These are phyloP conservation scores for Propithecus deckenii DNA, from an alignment of 2,797 vertebrate species.

Conservation along the genomic window DNA sequence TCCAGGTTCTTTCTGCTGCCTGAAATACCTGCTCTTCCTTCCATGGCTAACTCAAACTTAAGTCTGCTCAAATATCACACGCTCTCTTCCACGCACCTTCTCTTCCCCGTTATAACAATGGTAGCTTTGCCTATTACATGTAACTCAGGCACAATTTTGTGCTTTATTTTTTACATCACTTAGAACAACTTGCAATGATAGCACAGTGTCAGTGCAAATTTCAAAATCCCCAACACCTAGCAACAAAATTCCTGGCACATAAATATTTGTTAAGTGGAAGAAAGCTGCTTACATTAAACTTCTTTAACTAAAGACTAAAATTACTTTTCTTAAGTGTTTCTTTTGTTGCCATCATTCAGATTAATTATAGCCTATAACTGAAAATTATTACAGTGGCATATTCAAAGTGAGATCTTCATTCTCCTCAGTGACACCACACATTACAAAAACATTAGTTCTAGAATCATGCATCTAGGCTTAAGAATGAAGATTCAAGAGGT, in stretches of 20 bases:
- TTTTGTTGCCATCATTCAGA: conserved; percentile 41
- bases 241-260: not conserved
- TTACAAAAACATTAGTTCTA: not conserved
- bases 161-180: not conserved
- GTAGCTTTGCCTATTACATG: not conserved
- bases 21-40: not conserved
- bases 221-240: not conserved
- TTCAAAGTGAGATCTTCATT: conserved; percentile 19
- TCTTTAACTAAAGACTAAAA: conserved; percentile 33
- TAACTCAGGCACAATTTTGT: not conserved
- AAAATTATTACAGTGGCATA: not conserved
- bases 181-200: not conserved
- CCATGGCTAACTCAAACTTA: not conserved
- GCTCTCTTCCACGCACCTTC: accelerated
- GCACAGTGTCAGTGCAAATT: not conserved
- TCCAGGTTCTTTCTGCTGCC: not conserved
- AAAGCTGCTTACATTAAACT: conserved; percentile 17
- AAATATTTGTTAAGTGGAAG: conserved; percentile 21
- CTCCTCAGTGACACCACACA: not conserved
- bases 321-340: conserved; percentile 11
- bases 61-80: not conserved
- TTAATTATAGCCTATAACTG: conserved; percentile 48
- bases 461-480: not conserved
- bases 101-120: not conserved
- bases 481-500: not conserved